Base-by-base conservation (phyloP, 1,140 invertebrate genomes). In the Pseudobourletiella spinata region DNA sequence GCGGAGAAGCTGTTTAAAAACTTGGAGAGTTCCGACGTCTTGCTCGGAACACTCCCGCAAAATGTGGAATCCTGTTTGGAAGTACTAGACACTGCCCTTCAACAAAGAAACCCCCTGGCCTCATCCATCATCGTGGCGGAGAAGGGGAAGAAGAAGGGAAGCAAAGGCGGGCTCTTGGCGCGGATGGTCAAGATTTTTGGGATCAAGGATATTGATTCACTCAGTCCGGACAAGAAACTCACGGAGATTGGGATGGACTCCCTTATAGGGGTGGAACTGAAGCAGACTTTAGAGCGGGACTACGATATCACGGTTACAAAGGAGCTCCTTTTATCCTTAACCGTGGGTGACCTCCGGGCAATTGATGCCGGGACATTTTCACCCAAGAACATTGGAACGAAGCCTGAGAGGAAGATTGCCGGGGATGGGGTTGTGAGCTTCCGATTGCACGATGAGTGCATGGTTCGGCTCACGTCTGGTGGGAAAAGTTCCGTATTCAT, bases 181-280 rank as follows among this genome's bases (percentile, higher is more conserved):
- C 82, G 85, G 29, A 81, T 94, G 32, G 87, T 85, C 8, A 91
- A 94, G 71, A 90, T 95, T 64, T 76, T 95, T 20, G 91, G 91
- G 56, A 81, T 95, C 56, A 91, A 95, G 71, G 89, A 97, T 71
- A 72, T 83, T 0, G 85, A 82, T 59, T 85, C 84, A 50, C 78
- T 96, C 2, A 85, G 87, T 52, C 76, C 82, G 29, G 80, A 82
- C 8, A 48, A 14, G 8, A 48, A 48, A 22, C 76, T 99, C 6
- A 88, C 88, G 15, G 95, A 98, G 74, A 79, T 98, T 6, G 95
- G 95, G 50, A 91, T 98, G 84, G 95, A 98, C 72, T 97, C 93
- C 0, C 77, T 99, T 30, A 98, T 98, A 95, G 92, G 42, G 0
- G 84, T 88, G 0, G 86, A 90, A 74, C 87, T 92, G 61, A 91